These are phyloP conservation scores for Tapirus indicus DNA, from an alignment of 2,797 vertebrate species.

Conservation along the genomic window DNA sequence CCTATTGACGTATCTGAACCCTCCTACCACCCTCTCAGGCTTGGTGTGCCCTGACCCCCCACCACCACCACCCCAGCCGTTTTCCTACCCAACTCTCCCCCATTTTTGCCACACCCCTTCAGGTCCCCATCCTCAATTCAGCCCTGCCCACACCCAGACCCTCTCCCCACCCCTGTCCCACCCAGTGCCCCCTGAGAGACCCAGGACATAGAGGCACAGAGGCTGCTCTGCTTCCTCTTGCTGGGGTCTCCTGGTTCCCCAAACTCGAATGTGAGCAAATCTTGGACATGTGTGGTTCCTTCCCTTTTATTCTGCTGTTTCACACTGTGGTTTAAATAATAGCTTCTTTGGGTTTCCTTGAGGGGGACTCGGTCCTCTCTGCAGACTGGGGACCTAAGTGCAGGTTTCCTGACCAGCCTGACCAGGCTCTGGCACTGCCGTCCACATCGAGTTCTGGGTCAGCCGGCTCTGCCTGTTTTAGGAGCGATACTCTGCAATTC, in stretches of 20 bases:
- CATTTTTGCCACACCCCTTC: neutral
- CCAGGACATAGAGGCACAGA: no score
- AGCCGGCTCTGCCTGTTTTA: neutral
- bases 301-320: neutral
- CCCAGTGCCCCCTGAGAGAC: no score
- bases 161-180: neutral
- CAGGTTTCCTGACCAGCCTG: neutral
- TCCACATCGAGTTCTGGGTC: neutral
- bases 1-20: neutral
- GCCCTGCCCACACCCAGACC: no score
- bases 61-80: no score
- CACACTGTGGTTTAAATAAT: neutral
- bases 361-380: neutral
- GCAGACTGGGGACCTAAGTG: neutral
- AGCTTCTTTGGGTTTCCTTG: neutral
- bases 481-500: neutral
- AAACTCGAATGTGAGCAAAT: no score
- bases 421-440: neutral
- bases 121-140: no score
- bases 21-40: neutral
- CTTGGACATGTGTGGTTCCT: neutral
- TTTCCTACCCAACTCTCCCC: no score
- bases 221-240: no score
- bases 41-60: neutral
- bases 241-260: no score